Conservation (phyloP, 2,113 vertebrate genomes). For the Candoia aspera region DNA sequence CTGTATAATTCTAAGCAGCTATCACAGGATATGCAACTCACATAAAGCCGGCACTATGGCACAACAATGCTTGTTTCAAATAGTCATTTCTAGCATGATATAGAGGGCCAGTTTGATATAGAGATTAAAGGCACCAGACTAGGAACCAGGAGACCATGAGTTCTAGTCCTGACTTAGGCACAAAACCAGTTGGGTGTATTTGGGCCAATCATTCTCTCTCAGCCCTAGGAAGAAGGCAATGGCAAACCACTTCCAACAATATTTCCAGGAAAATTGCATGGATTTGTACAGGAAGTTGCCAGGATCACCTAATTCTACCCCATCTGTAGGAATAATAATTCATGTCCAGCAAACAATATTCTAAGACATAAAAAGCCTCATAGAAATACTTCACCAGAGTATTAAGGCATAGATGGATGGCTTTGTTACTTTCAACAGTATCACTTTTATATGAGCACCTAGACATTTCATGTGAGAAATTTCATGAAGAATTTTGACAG, state of each 20-base stretch:
- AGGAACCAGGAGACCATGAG: neutral
- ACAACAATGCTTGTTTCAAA: neutral
- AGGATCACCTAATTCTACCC: neutral
- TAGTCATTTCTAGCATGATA: neutral
- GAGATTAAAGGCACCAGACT: neutral
- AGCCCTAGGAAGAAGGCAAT: neutral
- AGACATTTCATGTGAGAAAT: slow-evolving; percentile 4
- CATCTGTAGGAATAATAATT: neutral
- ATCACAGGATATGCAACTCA: neutral
- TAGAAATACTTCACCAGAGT: slow-evolving; percentile 76
- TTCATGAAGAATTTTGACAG: neutral
- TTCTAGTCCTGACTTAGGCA: neutral
- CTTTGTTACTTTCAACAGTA: slow-evolving; percentile 68
- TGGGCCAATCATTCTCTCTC: neutral
- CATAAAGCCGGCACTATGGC: neutral
- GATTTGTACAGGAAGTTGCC: neutral
- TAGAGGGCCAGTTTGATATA: neutral
- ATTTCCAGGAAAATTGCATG: neutral
- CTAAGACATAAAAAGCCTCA: neutral
- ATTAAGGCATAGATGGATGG: slow-evolving; percentile 22
- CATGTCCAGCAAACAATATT: neutral
- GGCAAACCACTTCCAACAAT: neutral
- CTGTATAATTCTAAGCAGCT: neutral
- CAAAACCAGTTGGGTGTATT: neutral
- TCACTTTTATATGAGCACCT: slow-evolving; percentile 65